Percentiles rank a stretch among this genome's conserved stretches.
Evolutionary conservation across 2,797 vertebrate genomes (phyloP).

Genomic region (Rhynchotus rufescens): DNA sequence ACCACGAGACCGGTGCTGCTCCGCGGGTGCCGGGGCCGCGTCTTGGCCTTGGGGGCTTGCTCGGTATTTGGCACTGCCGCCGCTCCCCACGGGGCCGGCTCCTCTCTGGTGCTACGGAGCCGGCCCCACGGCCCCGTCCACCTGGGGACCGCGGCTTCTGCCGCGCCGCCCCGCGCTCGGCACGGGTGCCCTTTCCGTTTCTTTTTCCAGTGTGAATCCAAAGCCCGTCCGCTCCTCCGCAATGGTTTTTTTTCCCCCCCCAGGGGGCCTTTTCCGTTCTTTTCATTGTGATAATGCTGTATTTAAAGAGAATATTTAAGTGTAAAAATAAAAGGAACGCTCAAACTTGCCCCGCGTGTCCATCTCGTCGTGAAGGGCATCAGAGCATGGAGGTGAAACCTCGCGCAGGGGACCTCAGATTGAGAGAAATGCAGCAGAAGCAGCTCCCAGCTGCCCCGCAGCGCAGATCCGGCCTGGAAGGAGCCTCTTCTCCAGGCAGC

Average conservation of each 20-base stretch:
- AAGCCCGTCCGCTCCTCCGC: conserved; percentile 69
- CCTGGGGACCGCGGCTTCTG: not conserved
- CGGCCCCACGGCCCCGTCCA: not conserved
- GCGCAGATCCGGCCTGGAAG: too few species aligned
- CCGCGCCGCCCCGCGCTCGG: conserved; percentile 24
- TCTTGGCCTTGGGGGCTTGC: not conserved
- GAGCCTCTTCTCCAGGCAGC: not conserved
- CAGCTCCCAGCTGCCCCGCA: too few species aligned
- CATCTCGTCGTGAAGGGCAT: not conserved
- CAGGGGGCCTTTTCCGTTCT: conserved; percentile 34
- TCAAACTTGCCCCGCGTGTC: not conserved
- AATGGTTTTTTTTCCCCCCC: not conserved
- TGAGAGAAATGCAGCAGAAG: rapidly evolving
- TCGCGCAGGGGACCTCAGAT: rapidly evolving
- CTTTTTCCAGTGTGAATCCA: conserved; percentile 68
- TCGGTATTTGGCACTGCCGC: too few species aligned
- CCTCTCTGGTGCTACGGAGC: conserved; percentile 70
- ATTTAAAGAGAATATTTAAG: conserved; percentile 81
- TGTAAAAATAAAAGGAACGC: conserved; percentile 78
- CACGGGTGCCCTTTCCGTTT: conserved; percentile 56
- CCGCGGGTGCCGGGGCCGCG: not conserved
- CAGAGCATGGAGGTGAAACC: rapidly evolving
- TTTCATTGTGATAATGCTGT: conserved; percentile 73
- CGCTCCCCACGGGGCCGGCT: not conserved
- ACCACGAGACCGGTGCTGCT: not conserved